Evolutionary conservation across 2,797 vertebrate species (phyloP).

Genomic region (Trachurus trachurus): DNA sequence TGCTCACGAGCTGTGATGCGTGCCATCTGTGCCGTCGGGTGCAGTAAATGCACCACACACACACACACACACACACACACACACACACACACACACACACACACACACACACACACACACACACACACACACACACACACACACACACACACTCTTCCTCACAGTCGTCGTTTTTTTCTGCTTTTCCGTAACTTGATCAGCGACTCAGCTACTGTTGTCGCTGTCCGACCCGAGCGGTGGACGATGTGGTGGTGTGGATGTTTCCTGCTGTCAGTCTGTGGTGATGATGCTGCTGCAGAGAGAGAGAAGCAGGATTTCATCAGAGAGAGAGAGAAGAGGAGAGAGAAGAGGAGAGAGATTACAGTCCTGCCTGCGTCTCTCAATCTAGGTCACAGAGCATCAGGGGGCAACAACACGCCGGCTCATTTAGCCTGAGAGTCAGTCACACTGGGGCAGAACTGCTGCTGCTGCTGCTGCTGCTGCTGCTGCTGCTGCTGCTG

Average conservation of each 20-base stretch:
- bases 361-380: constrained; percentile 71
- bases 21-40: constrained; percentile 15
- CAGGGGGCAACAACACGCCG: constrained; percentile 78
- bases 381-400: constrained; percentile 88
- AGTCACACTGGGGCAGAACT: constrained; percentile 70
- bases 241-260: constrained; percentile 16
- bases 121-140: too few relatives aligned
- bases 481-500: constrained; percentile 57
- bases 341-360: constrained; percentile 77
- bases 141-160: not conserved
- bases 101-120: not conserved
- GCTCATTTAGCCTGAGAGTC: constrained; percentile 81
- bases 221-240: not conserved
- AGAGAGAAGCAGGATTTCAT: constrained; percentile 61
- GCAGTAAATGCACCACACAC: constrained; percentile 17
- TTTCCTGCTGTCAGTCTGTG: constrained; percentile 24
- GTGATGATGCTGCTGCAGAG: constrained; percentile 21
- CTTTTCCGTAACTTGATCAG: not conserved
- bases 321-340: constrained; percentile 60
- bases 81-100: too few relatives aligned
- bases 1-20: not conserved
- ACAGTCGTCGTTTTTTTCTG: not conserved
- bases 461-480: constrained; percentile 48
- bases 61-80: too few relatives aligned
- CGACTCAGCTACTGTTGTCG: constrained; percentile 3